Percentiles rank a stretch among this genome's conserved stretches.
Conservation (phyloP, 2,113 vertebrate species). For the Chiloscyllium plagiosum region DNA sequence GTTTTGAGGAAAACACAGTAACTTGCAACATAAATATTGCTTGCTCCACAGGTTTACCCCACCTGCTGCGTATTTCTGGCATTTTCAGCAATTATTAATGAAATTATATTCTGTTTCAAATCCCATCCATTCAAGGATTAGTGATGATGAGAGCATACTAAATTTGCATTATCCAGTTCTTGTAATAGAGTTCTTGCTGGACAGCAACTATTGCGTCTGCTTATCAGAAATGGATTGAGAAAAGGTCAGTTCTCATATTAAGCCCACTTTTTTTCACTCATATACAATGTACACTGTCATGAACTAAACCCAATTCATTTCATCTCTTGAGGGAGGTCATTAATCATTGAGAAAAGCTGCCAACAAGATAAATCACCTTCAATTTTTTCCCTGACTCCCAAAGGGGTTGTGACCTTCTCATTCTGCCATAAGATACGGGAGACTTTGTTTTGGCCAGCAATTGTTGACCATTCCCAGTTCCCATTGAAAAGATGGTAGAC, state of each 20-base stretch:
- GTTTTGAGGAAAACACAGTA: too few species aligned
- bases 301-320: background rate
- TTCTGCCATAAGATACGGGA: too few species aligned
- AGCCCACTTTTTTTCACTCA: background rate
- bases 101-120: background rate
- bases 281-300: background rate
- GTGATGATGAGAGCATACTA: background rate
- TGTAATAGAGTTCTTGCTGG: background rate
- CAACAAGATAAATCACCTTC: background rate
- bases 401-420: background rate
- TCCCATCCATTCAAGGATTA: background rate
- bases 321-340: background rate
- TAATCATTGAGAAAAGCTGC: background rate
- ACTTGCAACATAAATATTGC: too few species aligned
- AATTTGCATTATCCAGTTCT: background rate
- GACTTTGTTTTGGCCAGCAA: too few species aligned
- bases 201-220: background rate
- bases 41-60: too few species aligned
- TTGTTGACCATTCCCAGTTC: too few species aligned
- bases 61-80: too few species aligned
- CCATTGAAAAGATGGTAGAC: too few species aligned
- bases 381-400: background rate
- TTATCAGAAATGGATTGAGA: slow-evolving; percentile 14
- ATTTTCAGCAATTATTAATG: too few species aligned
- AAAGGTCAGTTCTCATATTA: background rate